These are phyloP conservation scores for Drosophila simulans DNA, from an alignment of 1,140 invertebrate species.

Conservation along the genomic window DNA sequence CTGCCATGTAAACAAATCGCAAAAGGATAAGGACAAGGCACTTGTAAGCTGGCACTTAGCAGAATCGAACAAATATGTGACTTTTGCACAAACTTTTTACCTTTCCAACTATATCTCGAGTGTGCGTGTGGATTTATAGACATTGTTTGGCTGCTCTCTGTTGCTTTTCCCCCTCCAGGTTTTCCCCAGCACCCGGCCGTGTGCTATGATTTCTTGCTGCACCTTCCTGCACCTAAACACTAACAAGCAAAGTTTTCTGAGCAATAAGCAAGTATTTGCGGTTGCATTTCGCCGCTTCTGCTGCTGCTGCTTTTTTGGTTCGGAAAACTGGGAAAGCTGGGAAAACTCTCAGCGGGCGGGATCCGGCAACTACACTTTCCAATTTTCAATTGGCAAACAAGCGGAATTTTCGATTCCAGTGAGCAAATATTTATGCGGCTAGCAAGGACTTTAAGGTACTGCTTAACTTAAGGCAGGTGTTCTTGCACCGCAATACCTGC, in stretches of 20 bases:
- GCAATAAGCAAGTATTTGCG: conserved; percentile 73
- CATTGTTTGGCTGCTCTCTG: conserved; percentile 56
- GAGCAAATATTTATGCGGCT: conserved; percentile 58
- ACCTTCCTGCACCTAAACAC: conserved; percentile 56
- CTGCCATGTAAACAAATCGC: conserved; percentile 70
- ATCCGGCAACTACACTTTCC: conserved; percentile 49
- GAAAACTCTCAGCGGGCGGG: conserved; percentile 37
- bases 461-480: conserved; percentile 23
- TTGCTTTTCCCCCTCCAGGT: conserved; percentile 28
- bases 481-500: not conserved
- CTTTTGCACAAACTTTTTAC: conserved; percentile 64
- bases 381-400: conserved; percentile 70
- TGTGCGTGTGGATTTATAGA: conserved; percentile 62
- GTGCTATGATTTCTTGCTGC: conserved; percentile 64
- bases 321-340: conserved; percentile 2
- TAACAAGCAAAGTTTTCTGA: conserved; percentile 70
- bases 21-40: conserved; percentile 72
- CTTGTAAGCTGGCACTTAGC: conserved; percentile 74
- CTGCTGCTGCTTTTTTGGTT: conserved; percentile 2
- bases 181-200: conserved; percentile 14
- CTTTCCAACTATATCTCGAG: conserved; percentile 29
- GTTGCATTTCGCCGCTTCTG: conserved; percentile 48
- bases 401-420: conserved; percentile 66
- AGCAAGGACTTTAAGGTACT: conserved; percentile 38
- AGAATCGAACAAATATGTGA: conserved; percentile 75